These are phyloP conservation scores for Nasonia vitripennis DNA, from an alignment of 1,140 invertebrate species.

Conservation along the genomic window DNA sequence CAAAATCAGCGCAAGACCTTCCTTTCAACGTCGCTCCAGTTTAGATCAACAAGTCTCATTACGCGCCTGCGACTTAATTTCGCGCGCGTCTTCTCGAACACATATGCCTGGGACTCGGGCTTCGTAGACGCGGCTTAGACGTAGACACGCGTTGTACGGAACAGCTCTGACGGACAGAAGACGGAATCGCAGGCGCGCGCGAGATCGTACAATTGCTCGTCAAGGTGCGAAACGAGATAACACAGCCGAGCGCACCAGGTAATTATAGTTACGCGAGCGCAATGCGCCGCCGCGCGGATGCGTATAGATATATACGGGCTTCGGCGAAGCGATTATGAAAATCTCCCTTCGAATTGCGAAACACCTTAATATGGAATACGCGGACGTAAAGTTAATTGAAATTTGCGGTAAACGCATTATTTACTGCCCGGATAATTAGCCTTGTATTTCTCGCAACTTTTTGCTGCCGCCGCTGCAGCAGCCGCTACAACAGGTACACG, in stretches of 20 bases:
- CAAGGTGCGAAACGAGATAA: conserved; percentile 68
- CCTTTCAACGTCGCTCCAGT: conserved; percentile 1
- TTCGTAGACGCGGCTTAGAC: no score
- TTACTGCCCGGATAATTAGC: conserved; percentile 47
- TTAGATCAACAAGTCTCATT: conserved; percentile 6
- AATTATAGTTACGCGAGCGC: conserved; percentile 63
- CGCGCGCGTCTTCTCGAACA: background rate
- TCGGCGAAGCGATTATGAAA: conserved; percentile 44
- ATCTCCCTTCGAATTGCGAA: conserved; percentile 34
- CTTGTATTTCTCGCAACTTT: conserved; percentile 19
- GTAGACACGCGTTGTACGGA: background rate
- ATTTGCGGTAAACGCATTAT: conserved; percentile 45
- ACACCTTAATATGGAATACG: conserved; percentile 14
- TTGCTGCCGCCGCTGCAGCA: background rate
- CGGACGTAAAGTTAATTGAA: conserved; percentile 46
- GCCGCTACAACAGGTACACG: background rate
- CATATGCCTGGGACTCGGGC: no score
- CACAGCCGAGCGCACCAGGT: conserved; percentile 64
- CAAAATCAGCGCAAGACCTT: conserved; percentile 2
- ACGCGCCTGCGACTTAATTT: background rate
- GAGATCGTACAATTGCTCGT: conserved; percentile 62
- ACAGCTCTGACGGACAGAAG: background rate
- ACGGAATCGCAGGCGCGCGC: background rate
- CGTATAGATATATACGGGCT: conserved; percentile 1
- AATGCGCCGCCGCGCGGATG: background rate